phyloP scores from a whole-genome alignment of 2,113 vertebrate genomes.

The Cinclus mexicanus region DNA sequence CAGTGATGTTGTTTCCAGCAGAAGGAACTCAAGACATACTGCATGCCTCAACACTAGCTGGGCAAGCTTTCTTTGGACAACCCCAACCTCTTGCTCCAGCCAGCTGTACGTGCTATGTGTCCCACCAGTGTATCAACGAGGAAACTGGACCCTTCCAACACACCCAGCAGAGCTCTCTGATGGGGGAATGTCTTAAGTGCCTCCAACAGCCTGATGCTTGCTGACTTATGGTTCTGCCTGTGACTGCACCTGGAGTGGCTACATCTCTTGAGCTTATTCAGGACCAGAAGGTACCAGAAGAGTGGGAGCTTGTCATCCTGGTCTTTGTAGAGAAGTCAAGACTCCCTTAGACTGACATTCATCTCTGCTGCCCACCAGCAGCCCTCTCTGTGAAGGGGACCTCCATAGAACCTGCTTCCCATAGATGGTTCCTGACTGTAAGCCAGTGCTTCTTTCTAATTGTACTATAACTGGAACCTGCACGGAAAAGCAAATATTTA shows the following conservation, averaged over 20 bases:
- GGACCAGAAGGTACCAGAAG: not conserved
- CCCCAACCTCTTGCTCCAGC: not conserved
- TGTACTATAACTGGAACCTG: not conserved
- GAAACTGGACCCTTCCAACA: not conserved
- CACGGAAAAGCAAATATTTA: not conserved
- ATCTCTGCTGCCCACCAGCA: not conserved
- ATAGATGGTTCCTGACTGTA: not conserved
- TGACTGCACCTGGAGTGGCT: not conserved
- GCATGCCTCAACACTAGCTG: not conserved
- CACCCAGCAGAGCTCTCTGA: accelerated
- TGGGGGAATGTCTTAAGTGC: not conserved
- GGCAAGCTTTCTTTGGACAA: not conserved
- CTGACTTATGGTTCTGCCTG: not conserved
- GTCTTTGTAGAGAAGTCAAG: not conserved
- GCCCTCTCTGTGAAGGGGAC: not conserved
- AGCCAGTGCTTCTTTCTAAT: not conserved
- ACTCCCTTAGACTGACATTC: not conserved
- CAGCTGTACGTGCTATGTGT: accelerated
- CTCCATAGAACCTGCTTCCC: not conserved
- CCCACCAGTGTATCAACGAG: not conserved
- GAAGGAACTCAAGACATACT: not conserved
- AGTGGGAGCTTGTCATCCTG: not conserved
- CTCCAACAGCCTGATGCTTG: not conserved
- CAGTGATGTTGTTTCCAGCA: not conserved
- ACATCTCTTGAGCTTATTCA: not conserved